These are phyloP conservation scores for Limnothrissa miodon DNA, from an alignment of 2,113 vertebrate species.

Conservation along the genomic window DNA sequence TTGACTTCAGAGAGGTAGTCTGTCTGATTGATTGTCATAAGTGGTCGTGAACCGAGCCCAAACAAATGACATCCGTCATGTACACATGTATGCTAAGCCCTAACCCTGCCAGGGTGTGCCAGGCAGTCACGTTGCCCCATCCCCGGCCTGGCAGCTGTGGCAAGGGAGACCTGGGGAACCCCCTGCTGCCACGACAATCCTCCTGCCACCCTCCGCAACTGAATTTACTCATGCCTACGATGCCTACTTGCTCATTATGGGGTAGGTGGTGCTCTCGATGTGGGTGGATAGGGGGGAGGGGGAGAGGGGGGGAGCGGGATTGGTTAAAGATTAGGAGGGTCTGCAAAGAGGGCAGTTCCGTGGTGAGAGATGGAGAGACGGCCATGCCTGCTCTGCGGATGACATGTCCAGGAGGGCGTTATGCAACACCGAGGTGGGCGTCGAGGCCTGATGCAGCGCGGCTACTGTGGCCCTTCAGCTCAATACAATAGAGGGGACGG, in stretches of 20 bases:
- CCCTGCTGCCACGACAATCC: background rate
- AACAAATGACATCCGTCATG: background rate
- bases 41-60: too few relatives aligned
- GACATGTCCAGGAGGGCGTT: slow-evolving; percentile 32
- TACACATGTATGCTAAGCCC: background rate
- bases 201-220: background rate
- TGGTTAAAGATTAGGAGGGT: background rate
- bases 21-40: too few relatives aligned
- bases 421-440: slow-evolving; percentile 41
- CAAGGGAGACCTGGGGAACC: background rate
- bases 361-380: background rate
- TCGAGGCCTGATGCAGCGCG: slow-evolving; percentile 28
- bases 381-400: background rate
- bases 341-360: background rate
- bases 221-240: background rate
- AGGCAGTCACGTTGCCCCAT: too few relatives aligned
- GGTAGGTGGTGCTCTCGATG: background rate
- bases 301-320: background rate
- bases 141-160: background rate
- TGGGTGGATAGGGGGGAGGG: background rate
- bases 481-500: background rate
- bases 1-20: background rate
- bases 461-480: background rate
- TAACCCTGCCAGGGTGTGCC: too few relatives aligned
- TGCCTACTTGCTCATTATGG: background rate